Conservation (phyloP, 2,888 invertebrate species). For the Nomada goodeniana region DNA sequence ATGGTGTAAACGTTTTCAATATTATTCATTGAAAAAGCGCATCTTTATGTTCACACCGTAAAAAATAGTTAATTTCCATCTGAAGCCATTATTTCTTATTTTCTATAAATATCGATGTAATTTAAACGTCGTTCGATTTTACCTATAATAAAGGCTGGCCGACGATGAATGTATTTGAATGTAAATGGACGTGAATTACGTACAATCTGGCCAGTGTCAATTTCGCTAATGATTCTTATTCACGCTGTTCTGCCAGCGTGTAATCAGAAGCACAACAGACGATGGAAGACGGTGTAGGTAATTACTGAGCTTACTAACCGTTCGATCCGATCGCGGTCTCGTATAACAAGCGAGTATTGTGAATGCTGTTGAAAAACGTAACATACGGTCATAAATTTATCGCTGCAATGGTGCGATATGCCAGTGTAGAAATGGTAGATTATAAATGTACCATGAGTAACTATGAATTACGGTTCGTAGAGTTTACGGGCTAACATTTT, state of each 20-base stretch:
- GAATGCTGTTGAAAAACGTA: slow-evolving; percentile 43
- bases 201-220: slow-evolving; percentile 3
- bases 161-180: background rate
- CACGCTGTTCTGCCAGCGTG: background rate
- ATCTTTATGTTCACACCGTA: no score
- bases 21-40: no score
- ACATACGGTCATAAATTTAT: slow-evolving; percentile 39
- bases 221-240: slow-evolving; percentile 35
- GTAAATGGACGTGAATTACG: background rate
- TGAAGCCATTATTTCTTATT: no score
- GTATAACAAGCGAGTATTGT: slow-evolving; percentile 44
- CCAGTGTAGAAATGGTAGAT: slow-evolving; percentile 39
- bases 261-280: slow-evolving; percentile 27
- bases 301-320: slow-evolving; percentile 52
- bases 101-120: background rate
- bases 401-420: slow-evolving; percentile 25
- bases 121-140: background rate
- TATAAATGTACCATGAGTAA: slow-evolving; percentile 21
- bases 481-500: background rate
- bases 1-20: no score
- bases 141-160: background rate
- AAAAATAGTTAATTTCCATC: no score
- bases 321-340: slow-evolving; percentile 42
- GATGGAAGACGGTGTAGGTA: slow-evolving; percentile 22
- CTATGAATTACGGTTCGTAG: slow-evolving; percentile 10